Evolutionary conservation across 2,888 invertebrate genomes (phyloP).

Genomic region (Odontothrips loti): DNA sequence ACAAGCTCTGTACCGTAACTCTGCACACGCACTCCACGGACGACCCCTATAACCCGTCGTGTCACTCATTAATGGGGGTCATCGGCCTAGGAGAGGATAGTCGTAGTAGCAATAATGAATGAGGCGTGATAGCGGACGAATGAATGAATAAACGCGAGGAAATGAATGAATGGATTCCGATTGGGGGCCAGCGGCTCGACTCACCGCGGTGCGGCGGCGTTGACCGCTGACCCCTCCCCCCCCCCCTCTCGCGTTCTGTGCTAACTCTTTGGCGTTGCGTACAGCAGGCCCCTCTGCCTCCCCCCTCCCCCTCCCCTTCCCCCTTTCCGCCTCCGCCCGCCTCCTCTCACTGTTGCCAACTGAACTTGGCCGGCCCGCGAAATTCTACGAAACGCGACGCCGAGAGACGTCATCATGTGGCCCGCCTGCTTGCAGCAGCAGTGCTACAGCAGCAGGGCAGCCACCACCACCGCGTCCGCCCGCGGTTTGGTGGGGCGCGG

Average conservation of each 20-base stretch:
- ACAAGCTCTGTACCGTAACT: too few species aligned
- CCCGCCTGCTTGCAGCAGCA: background rate
- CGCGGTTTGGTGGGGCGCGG: background rate
- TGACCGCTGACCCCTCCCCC: background rate
- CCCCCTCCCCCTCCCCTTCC: background rate
- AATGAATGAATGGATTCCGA: too few species aligned
- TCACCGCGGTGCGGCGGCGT: too few species aligned
- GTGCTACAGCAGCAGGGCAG: background rate
- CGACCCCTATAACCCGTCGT: too few species aligned
- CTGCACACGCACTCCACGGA: too few species aligned
- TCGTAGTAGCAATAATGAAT: too few species aligned
- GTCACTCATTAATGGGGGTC: too few species aligned
- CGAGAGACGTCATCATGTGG: constrained; percentile 31
- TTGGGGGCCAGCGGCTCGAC: too few species aligned
- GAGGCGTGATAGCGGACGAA: too few species aligned
- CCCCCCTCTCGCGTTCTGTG: background rate
- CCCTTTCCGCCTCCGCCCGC: background rate
- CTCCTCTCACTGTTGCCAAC: constrained; percentile 29
- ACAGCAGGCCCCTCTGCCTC: background rate
- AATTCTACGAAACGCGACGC: constrained; percentile 37
- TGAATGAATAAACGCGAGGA: too few species aligned
- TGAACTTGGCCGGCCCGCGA: constrained; percentile 35
- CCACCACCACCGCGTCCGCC: background rate
- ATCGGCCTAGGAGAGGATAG: too few species aligned
- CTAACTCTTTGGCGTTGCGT: too few species aligned